Evolutionary conservation across 2,888 invertebrate species (phyloP), one percentile per base, ranked within the genome.

Genomic region (Venustoraphidia nigricollis): DNA sequence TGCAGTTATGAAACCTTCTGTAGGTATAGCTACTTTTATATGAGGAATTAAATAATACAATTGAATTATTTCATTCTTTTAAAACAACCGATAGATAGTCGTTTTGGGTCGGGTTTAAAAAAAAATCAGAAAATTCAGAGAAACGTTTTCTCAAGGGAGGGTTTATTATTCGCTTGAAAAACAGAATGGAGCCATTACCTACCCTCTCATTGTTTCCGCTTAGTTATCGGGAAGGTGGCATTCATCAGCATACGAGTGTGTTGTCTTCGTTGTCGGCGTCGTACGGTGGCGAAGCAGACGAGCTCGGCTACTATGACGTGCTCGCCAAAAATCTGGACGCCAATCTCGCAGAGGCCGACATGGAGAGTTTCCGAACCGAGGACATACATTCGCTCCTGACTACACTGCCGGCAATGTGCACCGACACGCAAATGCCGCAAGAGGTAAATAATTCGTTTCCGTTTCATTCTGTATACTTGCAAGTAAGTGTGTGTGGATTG

Each of bases 291-390:
- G 39, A 14, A 13, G 8, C 60, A 40, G 72, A 73, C 54, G 68
- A 68, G 52, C 60, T 75, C 53, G 71, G 71, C 49, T 84, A 86
- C 60, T 89, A 91, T 66, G 89, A 91, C 67, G 87, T 87, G 62
- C 71, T 91, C 61, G 82, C 90, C 38, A 77, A 87, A 63, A 89
- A 91, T 66, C 76, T 92, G 68, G 92, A 93, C 69, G 91, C 90
- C 52, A 92, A 92, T 67, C 76, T 93, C 60, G 93, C 93, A 40
- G 90, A 93, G 68, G 90, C 91, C 49, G 93, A 93, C 68, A 93
- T 93, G 85, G 92, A 93, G 67, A 88, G 89, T 66, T 92, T 92
- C 69, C 79, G 84, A 56, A 86, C 90, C 17, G 87, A 91, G 68
- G 92, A 93, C 62, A 92, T 93, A 58, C 88, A 89, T 63, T 86